These are phyloP conservation scores for Ursus arctos DNA, from an alignment of 2,113 vertebrate species.

Conservation along the genomic window DNA sequence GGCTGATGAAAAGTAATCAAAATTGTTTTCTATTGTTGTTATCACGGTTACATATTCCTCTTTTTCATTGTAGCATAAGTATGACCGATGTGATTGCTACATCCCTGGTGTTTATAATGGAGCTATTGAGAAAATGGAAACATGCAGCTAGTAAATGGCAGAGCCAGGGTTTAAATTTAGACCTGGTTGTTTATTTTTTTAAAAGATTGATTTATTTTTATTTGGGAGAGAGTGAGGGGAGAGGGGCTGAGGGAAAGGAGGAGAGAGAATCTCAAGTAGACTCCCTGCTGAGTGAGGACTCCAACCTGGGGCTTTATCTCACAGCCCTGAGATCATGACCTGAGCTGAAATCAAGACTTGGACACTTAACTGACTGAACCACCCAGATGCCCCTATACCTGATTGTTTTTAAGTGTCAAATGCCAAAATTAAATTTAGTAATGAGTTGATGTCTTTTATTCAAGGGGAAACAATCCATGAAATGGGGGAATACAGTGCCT, in stretches of 20 bases:
- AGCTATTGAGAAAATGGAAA: background rate
- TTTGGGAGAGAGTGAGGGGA: background rate
- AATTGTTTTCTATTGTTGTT: background rate
- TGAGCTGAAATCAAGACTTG: background rate
- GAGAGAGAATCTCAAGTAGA: background rate
- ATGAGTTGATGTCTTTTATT: background rate
- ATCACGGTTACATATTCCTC: background rate
- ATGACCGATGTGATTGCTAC: background rate
- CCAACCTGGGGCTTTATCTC: background rate
- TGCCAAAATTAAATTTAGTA: background rate
- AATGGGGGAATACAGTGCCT: background rate
- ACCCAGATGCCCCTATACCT: background rate
- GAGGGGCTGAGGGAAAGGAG: background rate
- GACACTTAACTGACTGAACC: background rate
- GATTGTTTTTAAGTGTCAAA: background rate
- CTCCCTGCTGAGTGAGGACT: too few relatives aligned
- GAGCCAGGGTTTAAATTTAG: background rate
- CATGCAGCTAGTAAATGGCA: background rate
- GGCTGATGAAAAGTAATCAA: background rate
- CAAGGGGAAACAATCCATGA: background rate
- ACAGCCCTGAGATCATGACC: background rate
- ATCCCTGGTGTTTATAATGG: background rate
- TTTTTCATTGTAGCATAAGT: background rate
- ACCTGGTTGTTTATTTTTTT: background rate
- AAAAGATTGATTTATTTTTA: background rate